Evolutionary conservation across 2,888 invertebrate genomes (phyloP).

Genomic region (Ormyrus rosae): DNA sequence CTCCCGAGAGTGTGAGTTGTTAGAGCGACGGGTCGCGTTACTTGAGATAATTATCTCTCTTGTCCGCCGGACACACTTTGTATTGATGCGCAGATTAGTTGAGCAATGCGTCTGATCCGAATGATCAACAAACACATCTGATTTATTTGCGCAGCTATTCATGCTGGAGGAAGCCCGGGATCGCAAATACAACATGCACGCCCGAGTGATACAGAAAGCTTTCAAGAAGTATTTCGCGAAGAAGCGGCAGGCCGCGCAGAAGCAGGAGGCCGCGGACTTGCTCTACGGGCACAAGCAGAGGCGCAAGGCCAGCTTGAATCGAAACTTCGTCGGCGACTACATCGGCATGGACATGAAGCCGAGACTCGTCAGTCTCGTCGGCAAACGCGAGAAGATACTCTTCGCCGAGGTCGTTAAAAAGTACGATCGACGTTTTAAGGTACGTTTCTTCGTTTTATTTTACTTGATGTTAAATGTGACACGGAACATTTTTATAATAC

Average conservation of each 20-base stretch:
- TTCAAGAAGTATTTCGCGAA: constrained; percentile 81
- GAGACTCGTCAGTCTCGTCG: constrained; percentile 78
- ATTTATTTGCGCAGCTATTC: constrained; percentile 77
- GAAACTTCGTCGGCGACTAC: constrained; percentile 84
- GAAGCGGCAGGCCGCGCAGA: constrained; percentile 78
- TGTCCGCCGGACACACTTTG: too few relatives aligned
- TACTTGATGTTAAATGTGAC: neutral
- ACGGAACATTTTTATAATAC: too few relatives aligned
- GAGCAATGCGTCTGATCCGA: too few relatives aligned
- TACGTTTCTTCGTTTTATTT: constrained; percentile 60
- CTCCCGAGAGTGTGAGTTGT: constrained; percentile 79
- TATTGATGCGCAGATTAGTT: too few relatives aligned
- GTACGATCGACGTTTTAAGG: constrained; percentile 82
- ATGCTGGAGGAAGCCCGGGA: constrained; percentile 83
- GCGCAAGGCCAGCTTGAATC: constrained; percentile 79
- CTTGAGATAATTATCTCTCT: too few relatives aligned
- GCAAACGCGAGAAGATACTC: constrained; percentile 81
- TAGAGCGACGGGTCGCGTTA: too few relatives aligned
- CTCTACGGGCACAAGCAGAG: constrained; percentile 80
- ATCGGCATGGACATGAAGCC: constrained; percentile 81
- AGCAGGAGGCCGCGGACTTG: constrained; percentile 78
- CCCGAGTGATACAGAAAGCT: constrained; percentile 82
- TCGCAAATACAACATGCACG: constrained; percentile 81
- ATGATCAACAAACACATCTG: too few relatives aligned
- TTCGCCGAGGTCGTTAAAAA: constrained; percentile 82